Evolutionary conservation across 2,888 invertebrate genomes (phyloP), one percentile per base, ranked within the genome.

Genomic region (Tetanocera ferruginea): DNA sequence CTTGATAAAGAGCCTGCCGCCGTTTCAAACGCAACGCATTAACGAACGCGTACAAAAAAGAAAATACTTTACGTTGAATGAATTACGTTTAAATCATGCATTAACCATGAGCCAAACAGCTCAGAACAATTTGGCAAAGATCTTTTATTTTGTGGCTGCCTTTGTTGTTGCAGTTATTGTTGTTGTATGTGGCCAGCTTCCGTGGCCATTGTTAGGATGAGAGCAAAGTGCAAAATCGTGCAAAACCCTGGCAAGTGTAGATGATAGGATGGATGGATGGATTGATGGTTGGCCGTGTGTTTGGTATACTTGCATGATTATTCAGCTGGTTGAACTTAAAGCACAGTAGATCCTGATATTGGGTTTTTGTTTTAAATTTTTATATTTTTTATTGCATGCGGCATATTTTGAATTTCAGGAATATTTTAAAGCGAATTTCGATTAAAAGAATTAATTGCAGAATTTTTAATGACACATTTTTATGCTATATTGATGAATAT

Each of bases 61-160:
- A 80, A 83, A 86, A 86, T 84, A 83, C 83, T 83, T 82, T 84
- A 86, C 17, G 25, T 52, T 23, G 31, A 23, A 57, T 34, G 71
- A 73, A 57, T 78, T 74, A 43, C 69, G 62, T 75, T 75, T 78
- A 84, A 84, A 86, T 87, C 88, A 87, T 88, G 85, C 85, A 87
- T 86, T 85, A 87, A 86, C 83, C 87, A 87, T 87, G 87, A 87
- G 87, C 81, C 37, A 66, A 52, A 17, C 28, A 57, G 31, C 37
- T 52, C 57, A 14, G 28, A 57, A 49, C 86, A 81, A 83, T 85
- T 86, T 86, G 85, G 83, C 85, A 82, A 80, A 79, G 76, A 80
- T 83, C 83, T 86, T 86, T 86, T 84, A 85, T 81, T 64, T 23
- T 70, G 11, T 6, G 43, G 19, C 3, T 5, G 60, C 28, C 37